phyloP scores from a whole-genome alignment of 2,888 invertebrate species.

The Camponotus fellah region DNA sequence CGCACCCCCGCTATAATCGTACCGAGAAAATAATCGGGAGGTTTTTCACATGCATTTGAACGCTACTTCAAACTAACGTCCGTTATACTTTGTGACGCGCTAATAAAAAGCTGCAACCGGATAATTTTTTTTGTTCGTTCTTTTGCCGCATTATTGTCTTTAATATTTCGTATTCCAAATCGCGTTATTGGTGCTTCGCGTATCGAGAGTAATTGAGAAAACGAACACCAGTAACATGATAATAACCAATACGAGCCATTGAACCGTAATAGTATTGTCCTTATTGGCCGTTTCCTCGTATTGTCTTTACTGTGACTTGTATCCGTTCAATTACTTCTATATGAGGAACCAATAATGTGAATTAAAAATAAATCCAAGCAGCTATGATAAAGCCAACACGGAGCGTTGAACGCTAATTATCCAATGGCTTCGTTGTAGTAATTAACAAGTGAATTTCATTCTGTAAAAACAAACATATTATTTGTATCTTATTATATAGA shows the following conservation, averaged over 20 bases:
- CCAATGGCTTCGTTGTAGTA: not conserved
- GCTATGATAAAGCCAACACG: not conserved
- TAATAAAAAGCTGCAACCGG: not conserved
- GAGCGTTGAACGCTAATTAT: not conserved
- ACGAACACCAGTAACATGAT: not conserved
- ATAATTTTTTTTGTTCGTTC: conserved; percentile 14
- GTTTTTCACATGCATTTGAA: conserved; percentile 55
- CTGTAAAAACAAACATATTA: not conserved
- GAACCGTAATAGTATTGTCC: not conserved
- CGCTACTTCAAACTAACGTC: too few relatives aligned
- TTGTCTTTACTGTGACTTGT: not conserved
- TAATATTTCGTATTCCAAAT: not conserved
- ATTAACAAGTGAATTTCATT: not conserved
- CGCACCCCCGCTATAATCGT: conserved; percentile 5
- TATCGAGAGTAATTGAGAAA: not conserved
- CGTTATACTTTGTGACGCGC: not conserved
- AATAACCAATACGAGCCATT: not conserved
- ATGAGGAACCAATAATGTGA: not conserved
- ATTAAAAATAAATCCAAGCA: not conserved
- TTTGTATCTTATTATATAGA: not conserved
- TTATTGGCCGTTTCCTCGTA: not conserved
- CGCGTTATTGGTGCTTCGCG: not conserved
- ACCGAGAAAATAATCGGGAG: conserved; percentile 55
- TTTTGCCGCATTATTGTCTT: not conserved
- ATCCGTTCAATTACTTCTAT: not conserved